These are phyloP conservation scores for Siderastrea radians DNA, from an alignment of 92 coral and sea anemone genomes.

Conservation along the genomic window DNA sequence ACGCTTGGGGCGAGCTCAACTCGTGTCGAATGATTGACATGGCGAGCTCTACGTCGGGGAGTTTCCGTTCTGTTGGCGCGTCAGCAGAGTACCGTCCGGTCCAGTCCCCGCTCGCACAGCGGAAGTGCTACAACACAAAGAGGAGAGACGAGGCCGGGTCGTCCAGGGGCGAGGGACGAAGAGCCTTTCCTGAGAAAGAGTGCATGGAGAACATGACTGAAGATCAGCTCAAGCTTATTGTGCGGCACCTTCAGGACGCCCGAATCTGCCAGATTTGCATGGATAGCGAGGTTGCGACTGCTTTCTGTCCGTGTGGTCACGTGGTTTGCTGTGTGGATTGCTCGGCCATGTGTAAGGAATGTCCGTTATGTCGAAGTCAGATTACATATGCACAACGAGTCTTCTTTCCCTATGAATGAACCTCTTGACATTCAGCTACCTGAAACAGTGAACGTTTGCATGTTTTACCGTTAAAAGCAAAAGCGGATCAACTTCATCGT, in stretches of 20 bases:
- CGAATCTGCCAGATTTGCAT: constrained; percentile 98
- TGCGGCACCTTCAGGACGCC: constrained; percentile 95
- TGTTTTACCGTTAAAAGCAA: constrained; percentile 1
- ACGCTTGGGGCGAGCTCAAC: constrained; percentile 94
- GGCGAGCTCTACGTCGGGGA: constrained; percentile 59
- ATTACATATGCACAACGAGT: constrained; percentile 98
- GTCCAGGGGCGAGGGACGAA: constrained; percentile 64
- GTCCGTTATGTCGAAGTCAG: constrained; percentile 97
- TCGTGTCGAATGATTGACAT: constrained; percentile 78
- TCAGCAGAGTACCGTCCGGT: constrained; percentile 94
- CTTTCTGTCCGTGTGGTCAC: constrained; percentile 99
- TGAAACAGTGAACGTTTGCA: neutral
- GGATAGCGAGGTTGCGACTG: constrained; percentile 99
- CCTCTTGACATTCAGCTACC: no score
- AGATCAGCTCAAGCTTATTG: constrained; percentile 87
- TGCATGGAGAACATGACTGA: constrained; percentile 70
- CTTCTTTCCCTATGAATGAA: constrained; percentile 94
- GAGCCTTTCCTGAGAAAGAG: constrained; percentile 69
- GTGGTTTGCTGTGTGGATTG: constrained; percentile 99
- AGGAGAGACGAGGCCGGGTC: constrained; percentile 65
- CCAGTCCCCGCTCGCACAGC: constrained; percentile 96
- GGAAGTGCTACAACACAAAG: constrained; percentile 76
- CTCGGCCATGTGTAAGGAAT: constrained; percentile 97
- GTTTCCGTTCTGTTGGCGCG: constrained; percentile 61
- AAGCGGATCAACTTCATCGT: neutral